A percentile compares a stretch with the other conserved stretches of the same genome.
Evolutionary conservation across 2,797 vertebrate species (phyloP).

Genomic region (Scarus forsteni): DNA sequence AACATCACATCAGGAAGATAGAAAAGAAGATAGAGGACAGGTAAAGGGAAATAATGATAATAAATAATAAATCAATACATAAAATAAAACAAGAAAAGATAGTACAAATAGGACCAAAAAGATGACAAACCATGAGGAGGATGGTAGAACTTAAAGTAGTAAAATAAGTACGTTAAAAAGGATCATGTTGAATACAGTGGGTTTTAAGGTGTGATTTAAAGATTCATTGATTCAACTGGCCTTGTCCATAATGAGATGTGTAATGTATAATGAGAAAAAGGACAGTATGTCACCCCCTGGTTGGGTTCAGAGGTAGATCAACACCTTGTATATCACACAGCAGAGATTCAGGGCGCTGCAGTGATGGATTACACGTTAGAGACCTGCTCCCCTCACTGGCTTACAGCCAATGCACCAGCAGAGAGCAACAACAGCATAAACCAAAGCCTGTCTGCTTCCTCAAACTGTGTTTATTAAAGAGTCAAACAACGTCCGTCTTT

Average conservation of each 20-base stretch:
- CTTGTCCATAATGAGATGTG: neutral
- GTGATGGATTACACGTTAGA: conserved; percentile 33
- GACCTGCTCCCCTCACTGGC: conserved; percentile 35
- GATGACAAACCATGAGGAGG: too few species aligned
- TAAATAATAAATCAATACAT: too few species aligned
- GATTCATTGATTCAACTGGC: too few species aligned
- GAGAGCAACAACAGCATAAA: conserved; percentile 48
- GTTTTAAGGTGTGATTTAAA: too few species aligned
- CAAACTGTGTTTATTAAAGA: conserved; percentile 15
- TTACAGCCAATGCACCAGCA: conserved; percentile 39
- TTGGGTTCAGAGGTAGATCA: conserved; percentile 4
- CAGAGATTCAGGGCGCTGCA: conserved; percentile 25
- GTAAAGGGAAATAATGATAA: too few species aligned
- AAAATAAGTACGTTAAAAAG: too few species aligned
- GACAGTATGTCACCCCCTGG: neutral
- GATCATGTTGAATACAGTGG: too few species aligned
- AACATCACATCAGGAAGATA: too few species aligned
- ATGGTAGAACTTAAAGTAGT: too few species aligned
- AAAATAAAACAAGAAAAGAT: too few species aligned
- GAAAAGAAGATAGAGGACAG: too few species aligned
- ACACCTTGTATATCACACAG: conserved; percentile 9
- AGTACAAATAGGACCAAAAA: too few species aligned
- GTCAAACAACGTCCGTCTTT: neutral
- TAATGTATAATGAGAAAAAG: neutral
- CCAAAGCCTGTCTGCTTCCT: conserved; percentile 32